Evolutionary conservation across 2,888 invertebrate species (phyloP), one percentile per base, ranked within the genome.

Genomic region (Dichetophora obliterata): DNA sequence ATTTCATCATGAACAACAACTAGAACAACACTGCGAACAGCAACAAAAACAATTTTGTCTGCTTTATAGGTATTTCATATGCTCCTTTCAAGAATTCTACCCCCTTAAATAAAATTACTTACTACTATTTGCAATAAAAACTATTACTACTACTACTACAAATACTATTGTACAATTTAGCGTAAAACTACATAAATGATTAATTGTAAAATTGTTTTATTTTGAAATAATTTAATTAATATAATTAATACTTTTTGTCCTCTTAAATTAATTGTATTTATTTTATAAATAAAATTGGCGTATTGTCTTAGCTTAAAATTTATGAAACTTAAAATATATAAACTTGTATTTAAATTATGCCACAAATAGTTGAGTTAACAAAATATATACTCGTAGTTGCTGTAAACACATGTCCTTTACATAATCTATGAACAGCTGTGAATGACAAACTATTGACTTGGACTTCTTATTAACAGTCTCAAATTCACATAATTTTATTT

Each of bases 51-150:
- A 68, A 37, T 52, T 75, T 76, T 76, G 19, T 65, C 71, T 71
- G 71, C 52, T 54, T 63, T 34, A 71, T 76, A 76, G 76, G 76
- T 76, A 76, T 76, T 76, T 76, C 19, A 54, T 50, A 14, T 63
- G 50, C 19, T 69, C 43, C 31, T 63, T 16, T 14, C 16, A 73
- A 73, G 16, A 48, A 48, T 63, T 61, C 48, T 52, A 5, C 27
- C 54, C 22, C 19, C 31, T 14, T 37, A n/a, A n/a, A n/a, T 16
- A 19, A 43, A 66, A 43, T 3, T 11, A 43, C 43, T 43, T 70
- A 72, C 48, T 65, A 34, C 50, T 65, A 66, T 65, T 66, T 48
- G 48, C 27, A 27, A 66, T 74, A 66, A 65, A 27, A 22, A 48
- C 65, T 69, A 59, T 22, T 73, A 73, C 63, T 69, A 59, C 31